Base-by-base conservation (phyloP, 2,113 vertebrate genomes). In the Poecile atricapillus region DNA sequence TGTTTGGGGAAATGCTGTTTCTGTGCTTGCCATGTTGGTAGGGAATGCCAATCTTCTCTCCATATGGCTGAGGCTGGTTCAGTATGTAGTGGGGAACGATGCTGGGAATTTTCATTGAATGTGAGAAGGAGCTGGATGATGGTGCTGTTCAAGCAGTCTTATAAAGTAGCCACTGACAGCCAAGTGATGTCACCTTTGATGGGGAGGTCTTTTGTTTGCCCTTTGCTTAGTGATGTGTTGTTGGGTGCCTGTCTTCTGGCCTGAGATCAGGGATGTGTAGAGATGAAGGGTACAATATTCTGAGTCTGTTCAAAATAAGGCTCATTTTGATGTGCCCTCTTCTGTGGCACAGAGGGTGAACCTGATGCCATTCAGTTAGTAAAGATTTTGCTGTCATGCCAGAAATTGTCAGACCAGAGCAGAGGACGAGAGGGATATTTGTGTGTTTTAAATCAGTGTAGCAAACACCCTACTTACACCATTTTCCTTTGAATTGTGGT, bases 81-180 rank as follows among this genome's bases (percentile, higher is more conserved):
- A 14, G 13, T 41, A 11, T 65, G 25, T 1, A 5, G 15, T 3
- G 1, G 7, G 30, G 13, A 10, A 31, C 2, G 7, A 8, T 63
- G 24, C 30, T 46, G 25, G 9, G 25, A 55, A 28, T 74, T 88
- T n/a, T 35, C 15, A 11, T 31, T 58, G 21, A 3, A 0, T 37
- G 15, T 49, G 13, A 55, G 64, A 52, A 81, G 25, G 20, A 39
- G 22, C 33, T 85, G 53, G 10, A 19, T 68, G 31, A 43, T 52
- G 21, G 33, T 74, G 16, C 55, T 28, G 5, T 64, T 83, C 9
- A 28, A 87, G 17, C 22, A 52, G 28, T 73, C 58, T 73, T 52
- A 11, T 20, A 15, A 20, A 27, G 11, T 10, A 60, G 8, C 33
- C 27, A 4, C 22, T 25, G 52, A 24, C 21, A 58, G 17, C 15